These are phyloP conservation scores for Cephalotes varians DNA, from an alignment of 2,888 invertebrate genomes.

Conservation along the genomic window DNA sequence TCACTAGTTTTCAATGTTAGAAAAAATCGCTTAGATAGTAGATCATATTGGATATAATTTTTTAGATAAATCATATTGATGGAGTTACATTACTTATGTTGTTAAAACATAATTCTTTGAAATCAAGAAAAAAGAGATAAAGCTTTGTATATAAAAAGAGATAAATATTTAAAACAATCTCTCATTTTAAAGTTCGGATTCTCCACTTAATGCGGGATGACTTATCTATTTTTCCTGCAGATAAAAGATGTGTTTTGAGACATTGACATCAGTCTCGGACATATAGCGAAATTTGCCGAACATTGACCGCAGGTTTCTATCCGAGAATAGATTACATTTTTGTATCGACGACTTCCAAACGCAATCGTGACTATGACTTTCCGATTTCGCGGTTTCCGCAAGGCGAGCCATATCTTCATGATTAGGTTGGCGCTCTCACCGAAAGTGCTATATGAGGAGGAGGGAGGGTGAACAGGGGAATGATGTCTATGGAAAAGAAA, in stretches of 20 bases:
- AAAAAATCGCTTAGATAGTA: too few species aligned
- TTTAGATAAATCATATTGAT: too few species aligned
- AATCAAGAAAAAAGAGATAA: neutral
- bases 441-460: neutral
- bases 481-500: neutral
- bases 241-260: neutral
- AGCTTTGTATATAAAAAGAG: neutral
- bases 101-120: neutral
- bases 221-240: neutral
- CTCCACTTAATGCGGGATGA: neutral
- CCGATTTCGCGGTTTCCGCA: neutral
- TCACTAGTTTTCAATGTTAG: too few species aligned
- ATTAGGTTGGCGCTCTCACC: neutral
- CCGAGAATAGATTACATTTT: conserved; percentile 70
- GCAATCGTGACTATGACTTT: conserved; percentile 1
- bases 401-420: neutral
- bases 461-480: neutral
- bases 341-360: conserved; percentile 49
- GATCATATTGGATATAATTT: too few species aligned
- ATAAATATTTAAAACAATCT: neutral
- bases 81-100: too few species aligned
- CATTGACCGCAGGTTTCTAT: conserved; percentile 55
- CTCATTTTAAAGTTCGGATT: neutral
- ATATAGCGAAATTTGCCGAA: neutral
- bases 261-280: neutral